Evolutionary conservation across 1,140 invertebrate species (phyloP).

Genomic region (Hylaeus volcanicus): DNA sequence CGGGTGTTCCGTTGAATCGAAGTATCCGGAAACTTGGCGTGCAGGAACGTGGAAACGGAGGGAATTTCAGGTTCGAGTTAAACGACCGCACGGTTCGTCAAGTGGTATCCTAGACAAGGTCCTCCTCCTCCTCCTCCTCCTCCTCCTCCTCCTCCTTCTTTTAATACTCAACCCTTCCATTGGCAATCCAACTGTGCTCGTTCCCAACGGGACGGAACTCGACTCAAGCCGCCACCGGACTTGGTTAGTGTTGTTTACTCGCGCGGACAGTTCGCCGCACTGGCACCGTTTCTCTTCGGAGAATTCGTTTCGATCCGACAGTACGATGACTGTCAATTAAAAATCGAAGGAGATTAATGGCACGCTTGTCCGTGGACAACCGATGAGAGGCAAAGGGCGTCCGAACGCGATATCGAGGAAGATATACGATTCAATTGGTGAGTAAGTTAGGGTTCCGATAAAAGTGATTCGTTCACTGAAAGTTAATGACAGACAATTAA

Average conservation of each 20-base stretch:
- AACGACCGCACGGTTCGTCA: constrained; percentile 4
- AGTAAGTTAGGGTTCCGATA: no score
- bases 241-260: constrained; percentile 63
- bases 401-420: no score
- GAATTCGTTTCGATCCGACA: not conserved
- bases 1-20: not conserved
- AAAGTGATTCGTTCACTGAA: no score
- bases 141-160: not conserved
- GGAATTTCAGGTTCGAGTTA: not conserved
- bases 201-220: constrained; percentile 7
- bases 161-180: not conserved
- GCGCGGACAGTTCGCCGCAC: constrained; percentile 24
- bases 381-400: no score
- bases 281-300: not conserved
- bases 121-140: constrained; percentile 25
- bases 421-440: no score
- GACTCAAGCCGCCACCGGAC: constrained; percentile 34
- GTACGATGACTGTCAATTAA: no score
- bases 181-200: not conserved
- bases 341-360: not conserved
- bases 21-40: not conserved
- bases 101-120: not conserved
- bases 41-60: not conserved
- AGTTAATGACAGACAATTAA: no score
- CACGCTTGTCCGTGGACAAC: not conserved